Evolutionary conservation across 2,113 vertebrate species (phyloP).

Genomic region (Elgaria multicarinata): DNA sequence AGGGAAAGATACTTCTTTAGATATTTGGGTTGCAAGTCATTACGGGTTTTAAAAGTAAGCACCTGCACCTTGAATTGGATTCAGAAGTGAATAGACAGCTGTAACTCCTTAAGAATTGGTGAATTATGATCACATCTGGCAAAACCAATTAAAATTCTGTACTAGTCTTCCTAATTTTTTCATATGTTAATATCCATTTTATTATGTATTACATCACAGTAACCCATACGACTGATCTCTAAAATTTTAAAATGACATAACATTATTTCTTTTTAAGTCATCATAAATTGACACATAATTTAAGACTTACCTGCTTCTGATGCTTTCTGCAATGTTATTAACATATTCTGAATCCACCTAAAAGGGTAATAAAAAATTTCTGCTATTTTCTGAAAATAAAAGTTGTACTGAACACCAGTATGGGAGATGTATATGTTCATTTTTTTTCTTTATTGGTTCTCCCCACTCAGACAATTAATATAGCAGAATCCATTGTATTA

Average conservation of each 20-base stretch:
- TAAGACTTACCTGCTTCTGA: conserved; percentile 81
- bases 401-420: not conserved
- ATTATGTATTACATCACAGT: not conserved
- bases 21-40: too few relatives aligned
- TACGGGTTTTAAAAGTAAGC: too few relatives aligned
- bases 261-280: conserved; percentile 25
- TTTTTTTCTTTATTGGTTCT: conserved; percentile 17
- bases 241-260: not conserved
- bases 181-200: not conserved
- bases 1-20: too few relatives aligned
- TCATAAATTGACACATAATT: not conserved
- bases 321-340: conserved; percentile 71
- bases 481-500: not conserved
- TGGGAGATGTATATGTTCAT: not conserved
- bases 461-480: not conserved
- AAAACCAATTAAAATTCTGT: too few relatives aligned
- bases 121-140: too few relatives aligned
- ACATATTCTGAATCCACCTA: conserved; percentile 82
- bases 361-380: conserved; percentile 38
- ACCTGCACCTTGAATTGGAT: too few relatives aligned
- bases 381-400: conserved; percentile 10
- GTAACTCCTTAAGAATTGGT: too few relatives aligned
- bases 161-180: not conserved
- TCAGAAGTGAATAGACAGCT: too few relatives aligned
- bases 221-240: not conserved